These are phyloP conservation scores for Dasyornis broadbenti DNA, from an alignment of 2,113 vertebrate species.

Conservation along the genomic window DNA sequence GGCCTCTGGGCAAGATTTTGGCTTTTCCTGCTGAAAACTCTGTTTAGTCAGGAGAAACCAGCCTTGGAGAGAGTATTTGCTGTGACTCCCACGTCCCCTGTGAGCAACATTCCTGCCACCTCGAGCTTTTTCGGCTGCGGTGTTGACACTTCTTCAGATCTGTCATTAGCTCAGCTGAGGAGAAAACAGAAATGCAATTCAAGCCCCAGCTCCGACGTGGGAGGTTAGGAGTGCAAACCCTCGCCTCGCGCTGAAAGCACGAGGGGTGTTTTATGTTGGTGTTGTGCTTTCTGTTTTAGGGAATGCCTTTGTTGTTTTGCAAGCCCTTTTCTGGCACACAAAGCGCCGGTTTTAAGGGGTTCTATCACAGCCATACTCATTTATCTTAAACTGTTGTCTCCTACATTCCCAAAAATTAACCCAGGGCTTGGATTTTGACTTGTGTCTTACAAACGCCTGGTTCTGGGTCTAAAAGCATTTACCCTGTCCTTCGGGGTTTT, in stretches of 20 bases:
- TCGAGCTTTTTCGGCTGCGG: neutral
- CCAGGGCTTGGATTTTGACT: neutral
- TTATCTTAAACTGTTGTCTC: neutral
- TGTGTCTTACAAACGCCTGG: neutral
- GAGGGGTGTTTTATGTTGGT: neutral
- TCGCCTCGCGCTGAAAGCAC: neutral
- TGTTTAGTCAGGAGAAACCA: neutral
- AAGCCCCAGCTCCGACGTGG: neutral
- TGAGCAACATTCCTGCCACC: neutral
- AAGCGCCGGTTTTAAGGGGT: neutral
- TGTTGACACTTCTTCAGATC: neutral
- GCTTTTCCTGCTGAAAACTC: neutral
- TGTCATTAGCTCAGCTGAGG: neutral
- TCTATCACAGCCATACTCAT: neutral
- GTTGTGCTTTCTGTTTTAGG: neutral
- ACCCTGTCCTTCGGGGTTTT: too few species aligned
- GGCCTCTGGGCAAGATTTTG: neutral
- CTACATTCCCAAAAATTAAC: neutral
- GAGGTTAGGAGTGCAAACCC: neutral
- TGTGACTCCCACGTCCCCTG: neutral
- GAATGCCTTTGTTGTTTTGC: neutral
- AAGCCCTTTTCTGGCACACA: neutral
- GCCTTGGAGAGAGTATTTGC: neutral
- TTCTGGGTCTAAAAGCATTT: neutral
- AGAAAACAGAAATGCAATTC: conserved; percentile 6